A percentile compares a stretch with the other conserved stretches of the same genome.
Evolutionary conservation across 2,797 vertebrate species (phyloP).

Genomic region (Channa striata): DNA sequence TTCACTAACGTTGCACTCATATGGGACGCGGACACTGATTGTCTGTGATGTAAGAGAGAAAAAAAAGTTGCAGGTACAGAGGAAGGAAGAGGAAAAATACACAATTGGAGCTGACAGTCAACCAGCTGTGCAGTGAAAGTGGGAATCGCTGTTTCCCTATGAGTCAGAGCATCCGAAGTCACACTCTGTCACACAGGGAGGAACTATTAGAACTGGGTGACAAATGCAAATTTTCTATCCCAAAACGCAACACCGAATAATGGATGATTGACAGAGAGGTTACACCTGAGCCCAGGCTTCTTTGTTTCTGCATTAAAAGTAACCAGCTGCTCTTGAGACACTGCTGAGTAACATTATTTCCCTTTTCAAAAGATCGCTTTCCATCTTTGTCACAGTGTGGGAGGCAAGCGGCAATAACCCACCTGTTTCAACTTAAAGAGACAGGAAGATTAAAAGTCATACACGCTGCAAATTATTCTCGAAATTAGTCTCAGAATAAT

Average conservation of each 20-base stretch:
- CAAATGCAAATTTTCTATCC: slow-evolving; percentile 33
- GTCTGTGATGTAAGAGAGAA: slow-evolving; percentile 37
- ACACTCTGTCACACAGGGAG: slow-evolving; percentile 46
- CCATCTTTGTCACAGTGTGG: slow-evolving; percentile 42
- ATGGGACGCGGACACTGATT: slow-evolving; percentile 52
- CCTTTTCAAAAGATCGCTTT: slow-evolving; percentile 40
- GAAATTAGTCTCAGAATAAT: slow-evolving; percentile 30
- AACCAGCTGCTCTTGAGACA: slow-evolving; percentile 16
- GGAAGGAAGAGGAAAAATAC: slow-evolving; percentile 7
- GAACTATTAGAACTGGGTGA: slow-evolving; percentile 36
- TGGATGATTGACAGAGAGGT: slow-evolving; percentile 17
- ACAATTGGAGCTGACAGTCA: slow-evolving; percentile 59
- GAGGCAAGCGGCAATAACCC: slow-evolving; percentile 28
- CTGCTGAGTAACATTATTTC: slow-evolving; percentile 33
- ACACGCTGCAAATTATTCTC: slow-evolving; percentile 54
- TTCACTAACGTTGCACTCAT: slow-evolving; percentile 34
- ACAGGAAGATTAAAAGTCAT: slow-evolving; percentile 62
- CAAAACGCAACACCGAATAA: slow-evolving; percentile 23
- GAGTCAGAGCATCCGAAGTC: slow-evolving; percentile 53
- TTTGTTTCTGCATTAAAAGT: slow-evolving; percentile 26
- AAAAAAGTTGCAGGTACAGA: not conserved
- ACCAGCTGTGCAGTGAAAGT: slow-evolving; percentile 65
- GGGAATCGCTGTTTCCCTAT: slow-evolving; percentile 50
- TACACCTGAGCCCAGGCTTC: not conserved
- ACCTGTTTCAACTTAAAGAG: slow-evolving; percentile 48